These are phyloP conservation scores for Pseudomyrmex concolor DNA, from an alignment of 1,140 invertebrate genomes.

Conservation along the genomic window DNA sequence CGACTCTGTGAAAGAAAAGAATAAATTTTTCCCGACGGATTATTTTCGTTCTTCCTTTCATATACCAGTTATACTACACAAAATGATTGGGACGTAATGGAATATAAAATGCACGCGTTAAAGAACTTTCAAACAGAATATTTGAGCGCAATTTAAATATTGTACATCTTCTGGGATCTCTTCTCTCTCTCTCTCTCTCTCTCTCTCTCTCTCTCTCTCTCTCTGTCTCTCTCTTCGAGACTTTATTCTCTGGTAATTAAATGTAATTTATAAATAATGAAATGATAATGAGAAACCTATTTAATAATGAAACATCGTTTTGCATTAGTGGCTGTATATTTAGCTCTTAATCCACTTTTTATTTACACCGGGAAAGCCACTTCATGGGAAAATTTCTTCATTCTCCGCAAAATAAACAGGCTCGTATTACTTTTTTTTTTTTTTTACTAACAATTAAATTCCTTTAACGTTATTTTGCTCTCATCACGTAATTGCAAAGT, in stretches of 20 bases:
- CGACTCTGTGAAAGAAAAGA: background rate
- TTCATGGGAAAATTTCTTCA: too few relatives aligned
- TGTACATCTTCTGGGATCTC: background rate
- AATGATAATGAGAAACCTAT: too few relatives aligned
- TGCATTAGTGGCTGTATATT: too few relatives aligned
- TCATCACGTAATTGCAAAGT: background rate
- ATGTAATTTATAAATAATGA: background rate
- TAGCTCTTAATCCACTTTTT: too few relatives aligned
- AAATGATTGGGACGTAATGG: slow-evolving; percentile 30
- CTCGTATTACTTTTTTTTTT: background rate
- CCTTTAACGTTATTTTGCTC: background rate
- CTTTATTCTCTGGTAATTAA: background rate
- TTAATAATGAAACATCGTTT: too few relatives aligned
- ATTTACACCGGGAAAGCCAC: too few relatives aligned
- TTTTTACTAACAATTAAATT: background rate
- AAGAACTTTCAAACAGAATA: slow-evolving; percentile 40
- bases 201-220: too few relatives aligned
- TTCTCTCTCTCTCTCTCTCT: too few relatives aligned
- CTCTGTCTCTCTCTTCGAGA: background rate
- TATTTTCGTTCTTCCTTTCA: slow-evolving; percentile 32
- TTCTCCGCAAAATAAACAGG: too few relatives aligned
- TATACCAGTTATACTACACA: too few relatives aligned
- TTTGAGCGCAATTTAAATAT: slow-evolving; percentile 27
- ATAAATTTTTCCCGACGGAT: slow-evolving; percentile 28
- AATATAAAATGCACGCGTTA: slow-evolving; percentile 41